Percentiles rank a stretch among this genome's conserved stretches.
These are phyloP conservation scores for Platycercus adscitus DNA, from an alignment of 2,113 vertebrate species.

Conservation along the genomic window DNA sequence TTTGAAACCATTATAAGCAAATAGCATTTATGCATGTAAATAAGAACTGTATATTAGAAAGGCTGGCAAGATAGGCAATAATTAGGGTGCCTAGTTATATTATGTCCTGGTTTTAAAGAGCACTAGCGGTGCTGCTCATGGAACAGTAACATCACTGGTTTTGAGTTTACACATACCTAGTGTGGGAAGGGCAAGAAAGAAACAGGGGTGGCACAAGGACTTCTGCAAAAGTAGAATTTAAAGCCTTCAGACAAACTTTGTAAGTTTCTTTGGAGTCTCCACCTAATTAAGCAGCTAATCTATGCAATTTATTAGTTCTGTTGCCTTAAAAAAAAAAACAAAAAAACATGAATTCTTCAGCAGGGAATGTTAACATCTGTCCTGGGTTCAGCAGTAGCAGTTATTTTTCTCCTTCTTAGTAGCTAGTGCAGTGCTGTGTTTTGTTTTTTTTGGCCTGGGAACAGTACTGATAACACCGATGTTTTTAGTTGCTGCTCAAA, in stretches of 20 bases:
- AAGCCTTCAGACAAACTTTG: neutral
- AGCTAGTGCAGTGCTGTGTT: too few species aligned
- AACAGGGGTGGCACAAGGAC: neutral
- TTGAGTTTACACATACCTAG: neutral
- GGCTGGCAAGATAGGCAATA: fast-evolving
- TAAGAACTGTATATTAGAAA: fast-evolving
- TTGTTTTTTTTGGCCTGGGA: too few species aligned
- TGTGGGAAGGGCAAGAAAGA: neutral
- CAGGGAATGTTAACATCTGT: neutral
- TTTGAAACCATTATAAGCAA: neutral
- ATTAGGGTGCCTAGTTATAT: neutral
- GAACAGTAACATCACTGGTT: neutral
- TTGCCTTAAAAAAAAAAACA: neutral
- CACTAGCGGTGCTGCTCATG: neutral
- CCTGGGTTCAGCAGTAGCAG: too few species aligned
- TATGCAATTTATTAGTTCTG: neutral
- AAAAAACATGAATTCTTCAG: neutral
- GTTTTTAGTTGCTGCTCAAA: too few species aligned
- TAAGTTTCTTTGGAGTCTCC: neutral
- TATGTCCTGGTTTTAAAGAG: neutral
- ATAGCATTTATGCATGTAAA: neutral
- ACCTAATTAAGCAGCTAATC: neutral
- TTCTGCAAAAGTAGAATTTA: neutral
- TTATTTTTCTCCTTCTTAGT: too few species aligned
- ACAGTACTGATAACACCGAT: too few species aligned